These are phyloP conservation scores for Drosophila anomalata DNA, from an alignment of 2,888 invertebrate genomes.

Conservation along the genomic window DNA sequence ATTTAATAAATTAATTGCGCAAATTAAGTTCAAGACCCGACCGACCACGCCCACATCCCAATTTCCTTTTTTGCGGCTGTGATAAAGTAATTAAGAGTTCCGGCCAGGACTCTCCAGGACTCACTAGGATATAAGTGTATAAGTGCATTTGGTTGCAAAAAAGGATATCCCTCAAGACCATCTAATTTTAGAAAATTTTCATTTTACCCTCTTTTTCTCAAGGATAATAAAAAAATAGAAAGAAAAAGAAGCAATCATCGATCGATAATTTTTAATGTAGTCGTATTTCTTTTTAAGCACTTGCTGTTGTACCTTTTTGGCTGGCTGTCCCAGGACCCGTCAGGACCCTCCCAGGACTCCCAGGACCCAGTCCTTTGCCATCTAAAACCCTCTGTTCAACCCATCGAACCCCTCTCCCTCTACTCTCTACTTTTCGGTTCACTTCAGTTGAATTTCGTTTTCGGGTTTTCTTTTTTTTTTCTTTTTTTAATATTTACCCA, in stretches of 20 bases:
- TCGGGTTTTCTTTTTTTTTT: conserved; percentile 1
- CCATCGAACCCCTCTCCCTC: not conserved
- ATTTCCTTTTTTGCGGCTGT: conserved; percentile 6
- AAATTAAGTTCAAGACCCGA: conserved; percentile 46
- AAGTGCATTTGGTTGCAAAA: not conserved
- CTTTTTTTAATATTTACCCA: conserved; percentile 81
- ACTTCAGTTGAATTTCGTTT: conserved; percentile 11
- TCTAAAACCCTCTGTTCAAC: not conserved
- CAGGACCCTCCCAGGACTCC: too few species aligned
- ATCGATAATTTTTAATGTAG: conserved; percentile 79
- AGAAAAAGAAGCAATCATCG: conserved; percentile 53
- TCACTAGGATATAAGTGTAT: not conserved
- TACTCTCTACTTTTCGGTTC: not conserved
- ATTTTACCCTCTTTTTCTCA: not conserved
- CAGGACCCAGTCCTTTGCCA: too few species aligned
- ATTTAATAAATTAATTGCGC: conserved; percentile 73
- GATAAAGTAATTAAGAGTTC: conserved; percentile 33
- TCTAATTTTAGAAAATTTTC: not conserved
- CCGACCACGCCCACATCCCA: conserved; percentile 41
- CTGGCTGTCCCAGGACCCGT: conserved; percentile 8
- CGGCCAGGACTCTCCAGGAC: not conserved
- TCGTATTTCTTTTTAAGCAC: conserved; percentile 76
- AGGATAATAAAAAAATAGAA: not conserved
- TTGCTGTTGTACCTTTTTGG: conserved; percentile 65
- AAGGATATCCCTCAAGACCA: not conserved